phyloP scores from a whole-genome alignment of 1,140 invertebrate genomes.

The Phymastichus coffea region DNA sequence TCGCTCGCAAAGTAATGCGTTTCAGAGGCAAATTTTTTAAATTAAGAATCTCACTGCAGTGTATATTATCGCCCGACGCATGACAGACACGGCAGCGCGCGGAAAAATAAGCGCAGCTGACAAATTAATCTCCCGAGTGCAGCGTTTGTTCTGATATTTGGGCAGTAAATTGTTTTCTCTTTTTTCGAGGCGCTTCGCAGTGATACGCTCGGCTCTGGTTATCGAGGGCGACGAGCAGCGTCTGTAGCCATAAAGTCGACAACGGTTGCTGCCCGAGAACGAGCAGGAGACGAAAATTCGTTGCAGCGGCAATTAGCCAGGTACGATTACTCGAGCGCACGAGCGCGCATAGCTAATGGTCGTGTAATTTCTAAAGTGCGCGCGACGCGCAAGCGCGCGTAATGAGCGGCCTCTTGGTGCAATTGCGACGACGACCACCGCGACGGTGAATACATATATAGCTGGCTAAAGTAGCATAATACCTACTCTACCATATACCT shows the following conservation, averaged over 20 bases:
- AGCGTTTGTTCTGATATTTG: too few relatives aligned
- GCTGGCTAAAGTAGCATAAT: too few relatives aligned
- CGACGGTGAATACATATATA: too few relatives aligned
- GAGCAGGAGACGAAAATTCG: background rate
- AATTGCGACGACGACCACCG: background rate
- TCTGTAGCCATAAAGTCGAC: too few relatives aligned
- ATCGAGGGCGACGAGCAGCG: background rate
- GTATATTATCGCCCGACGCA: background rate
- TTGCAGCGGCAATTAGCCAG: background rate
- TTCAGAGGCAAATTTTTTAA: background rate
- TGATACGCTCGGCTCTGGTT: background rate
- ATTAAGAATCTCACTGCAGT: background rate
- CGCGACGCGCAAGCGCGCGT: too few relatives aligned
- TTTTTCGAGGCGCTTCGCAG: too few relatives aligned
- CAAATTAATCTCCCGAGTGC: too few relatives aligned
- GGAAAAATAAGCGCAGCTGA: too few relatives aligned
- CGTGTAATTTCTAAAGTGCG: background rate
- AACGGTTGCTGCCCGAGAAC: too few relatives aligned
- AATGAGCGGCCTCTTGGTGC: background rate
- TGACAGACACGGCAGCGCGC: too few relatives aligned
- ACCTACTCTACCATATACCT: too few relatives aligned
- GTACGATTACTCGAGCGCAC: background rate
- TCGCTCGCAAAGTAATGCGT: background rate
- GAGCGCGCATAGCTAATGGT: background rate
- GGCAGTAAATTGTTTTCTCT: too few relatives aligned